A percentile compares a stretch with the other conserved stretches of the same genome.
Conservation (phyloP, 1,140 invertebrate genomes). For the Cotesia glomerata region DNA sequence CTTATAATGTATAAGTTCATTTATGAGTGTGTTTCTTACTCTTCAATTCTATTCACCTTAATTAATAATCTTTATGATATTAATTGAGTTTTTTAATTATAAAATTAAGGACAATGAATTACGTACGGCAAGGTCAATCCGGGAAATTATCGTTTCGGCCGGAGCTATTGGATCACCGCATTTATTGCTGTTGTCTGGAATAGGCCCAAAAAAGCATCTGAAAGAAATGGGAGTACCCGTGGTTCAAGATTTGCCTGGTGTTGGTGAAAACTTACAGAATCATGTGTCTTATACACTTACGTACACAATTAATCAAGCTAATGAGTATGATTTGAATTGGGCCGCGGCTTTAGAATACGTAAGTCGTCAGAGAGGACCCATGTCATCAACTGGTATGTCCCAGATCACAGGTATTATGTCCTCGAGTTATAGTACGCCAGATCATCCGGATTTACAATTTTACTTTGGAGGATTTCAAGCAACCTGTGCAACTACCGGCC, state of each 20-base stretch:
- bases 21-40: too few species aligned
- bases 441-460: slow-evolving; percentile 71
- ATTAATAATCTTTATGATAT: not conserved
- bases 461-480: slow-evolving; percentile 74
- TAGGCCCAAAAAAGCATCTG: slow-evolving; percentile 72
- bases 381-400: slow-evolving; percentile 69
- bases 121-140: slow-evolving; percentile 44
- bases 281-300: slow-evolving; percentile 70
- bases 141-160: slow-evolving; percentile 65
- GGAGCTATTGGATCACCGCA: slow-evolving; percentile 72
- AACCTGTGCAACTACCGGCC: slow-evolving; percentile 66
- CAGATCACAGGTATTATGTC: slow-evolving; percentile 70
- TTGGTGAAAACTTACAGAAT: slow-evolving; percentile 78
- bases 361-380: slow-evolving; percentile 65
- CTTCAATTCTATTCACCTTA: too few species aligned
- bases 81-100: slow-evolving; percentile 16
- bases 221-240: slow-evolving; percentile 55
- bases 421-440: slow-evolving; percentile 64
- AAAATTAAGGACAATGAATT: slow-evolving; percentile 35
- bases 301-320: slow-evolving; percentile 62
- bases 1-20: too few species aligned
- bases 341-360: slow-evolving; percentile 68
- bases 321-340: slow-evolving; percentile 69
- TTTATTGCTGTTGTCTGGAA: slow-evolving; percentile 73
- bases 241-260: slow-evolving; percentile 73